Base-by-base conservation (phyloP, 1,140 invertebrate genomes). In the Hylaeus volcanicus region DNA sequence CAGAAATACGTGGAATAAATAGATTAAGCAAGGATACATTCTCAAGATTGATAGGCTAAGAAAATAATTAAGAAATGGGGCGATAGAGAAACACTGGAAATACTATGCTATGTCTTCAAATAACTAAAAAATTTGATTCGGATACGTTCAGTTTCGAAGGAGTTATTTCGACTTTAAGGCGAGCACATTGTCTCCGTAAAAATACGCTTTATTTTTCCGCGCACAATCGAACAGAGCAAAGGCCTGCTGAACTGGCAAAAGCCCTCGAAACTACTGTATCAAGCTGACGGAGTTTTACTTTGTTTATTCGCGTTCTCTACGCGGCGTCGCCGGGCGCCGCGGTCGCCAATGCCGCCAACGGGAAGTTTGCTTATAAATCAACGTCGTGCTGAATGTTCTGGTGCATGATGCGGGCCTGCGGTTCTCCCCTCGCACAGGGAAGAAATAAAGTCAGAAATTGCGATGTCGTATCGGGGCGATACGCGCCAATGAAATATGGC, bases 201-300 rank as follows among this genome's bases (percentile, higher is more conserved):
- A 68, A 74, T 43, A 61, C 60, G 84, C 61, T 82, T 82, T 86
- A 86, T 86, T 85, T 76, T 14, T 68, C 71, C 70, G 48, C 41
- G 76, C 55, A 76, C 75, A 74, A 86, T 86, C 75, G 80, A 45
- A 73, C 68, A 37, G 61, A 43, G 79, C 61, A 14, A 82, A 76
- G 79, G 80, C 61, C 80, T 72, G 85, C 84, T 26, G 26, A 26
- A 26, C 26, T 26, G 81, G 81, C 84, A 76, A 86, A 79, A 86
- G 80, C 81, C 66, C 73, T 73, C 68, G 73, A 80, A 86, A 86
- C 63, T 69, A 76, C 84, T 77, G 81, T 80, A 83, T 86, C 85
- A 74, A 80, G 69, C 84, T 80, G 61, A 61, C 64, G 48, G 55
- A 53, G 81, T 74, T 86, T 86, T 48, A 80, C 69, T 79, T 63